Base-by-base conservation (phyloP, 2,888 invertebrate species). In the Ectemnius continuus region DNA sequence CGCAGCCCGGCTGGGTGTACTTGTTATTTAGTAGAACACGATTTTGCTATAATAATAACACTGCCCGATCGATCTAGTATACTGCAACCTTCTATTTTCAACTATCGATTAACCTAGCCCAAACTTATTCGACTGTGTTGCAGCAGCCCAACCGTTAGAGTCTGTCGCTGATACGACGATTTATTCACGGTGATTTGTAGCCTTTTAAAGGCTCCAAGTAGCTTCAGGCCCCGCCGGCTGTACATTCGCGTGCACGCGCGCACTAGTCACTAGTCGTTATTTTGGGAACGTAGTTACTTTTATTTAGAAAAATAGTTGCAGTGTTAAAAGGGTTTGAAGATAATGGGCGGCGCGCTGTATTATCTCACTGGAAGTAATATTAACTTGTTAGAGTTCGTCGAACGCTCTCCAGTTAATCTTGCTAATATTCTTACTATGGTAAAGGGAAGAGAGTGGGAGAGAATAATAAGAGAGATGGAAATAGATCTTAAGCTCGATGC, bases 401-500 rank as follows among this genome's bases (percentile, higher is more conserved):
- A 58, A 66, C 36, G 65, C 36, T 68, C 56, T 28, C 0, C 36
- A 5, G 28, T 46, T 16, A 28, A 57, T 64, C 60, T 46, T n/a
- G 28, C 68, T 67, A 36, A 60, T 72, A 62, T 61, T 60, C 60
- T 56, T 18, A 11, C 28, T 62, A 45, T n/a, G 48, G 48, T 64
- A 63, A 59, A 68, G 67, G 48, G 28, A 52, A 68, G 23, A 26
- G 58, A 13, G 14, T 2, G 52, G 4, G 36, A 36, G 36, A 4
- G 8, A 36, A 52, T 18, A 18, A 13, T 18, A 18, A 13, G 11
- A 13, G 52, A 52, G 18, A n/a, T 16, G 52, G 62, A 60, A 69
- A 69, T 57, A 60, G 72, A 73, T 69, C 64, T 73, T 68, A 73
- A 73, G 64, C 69, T 57, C 60, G 47, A 20, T 56, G 63, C 46